Evolutionary conservation across 2,113 vertebrate species (phyloP), one percentile per base, ranked within the genome.

Genomic region (Neogobius melanostomus): DNA sequence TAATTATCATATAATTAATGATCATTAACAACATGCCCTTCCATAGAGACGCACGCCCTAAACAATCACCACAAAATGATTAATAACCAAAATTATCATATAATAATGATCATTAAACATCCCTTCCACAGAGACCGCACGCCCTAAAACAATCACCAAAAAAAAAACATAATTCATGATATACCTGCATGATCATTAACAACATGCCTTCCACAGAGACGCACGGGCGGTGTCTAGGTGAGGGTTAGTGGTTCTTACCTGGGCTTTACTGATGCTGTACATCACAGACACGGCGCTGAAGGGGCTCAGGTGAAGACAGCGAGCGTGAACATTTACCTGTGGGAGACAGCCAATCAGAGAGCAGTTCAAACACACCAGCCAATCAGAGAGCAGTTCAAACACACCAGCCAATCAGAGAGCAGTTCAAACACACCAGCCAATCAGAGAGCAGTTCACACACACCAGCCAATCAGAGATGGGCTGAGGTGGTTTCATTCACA

Each of bases 251-350:
- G 49, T 50, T 11, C 11, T 61, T 76, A 98, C 98, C 96, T 99
- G 98, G 69, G 95, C 91, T 88, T 98, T 99, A 64, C 94, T 95
- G 87, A 99, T 93, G 82, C 92, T 88, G 80, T 95, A 99, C 97
- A 99, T 99, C 74, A 98, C 93, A 53, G 91, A 92, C 60, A 98
- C 90, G 57, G 96, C 88, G 46, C 93, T 95, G 90, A 99, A 95
- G 0, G 98, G 98, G 16, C 94, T 96, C 77, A 99, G 91, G 87
- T 98, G 97, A 61, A 96, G 96, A 85, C 95, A 94, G 62, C 89
- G 91, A 60, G 94, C 96, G 77, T 98, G 98, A 76, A 97, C 99
- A 89, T 99, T 98, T 77, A 99, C 96, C 98, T 99, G 85, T 68
- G 21, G 47, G 72, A 76, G 17, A 21, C 62, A 21, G 46, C 62